These are phyloP conservation scores for Aspidoscelis tigris DNA, from an alignment of 2,113 vertebrate species.

Conservation along the genomic window DNA sequence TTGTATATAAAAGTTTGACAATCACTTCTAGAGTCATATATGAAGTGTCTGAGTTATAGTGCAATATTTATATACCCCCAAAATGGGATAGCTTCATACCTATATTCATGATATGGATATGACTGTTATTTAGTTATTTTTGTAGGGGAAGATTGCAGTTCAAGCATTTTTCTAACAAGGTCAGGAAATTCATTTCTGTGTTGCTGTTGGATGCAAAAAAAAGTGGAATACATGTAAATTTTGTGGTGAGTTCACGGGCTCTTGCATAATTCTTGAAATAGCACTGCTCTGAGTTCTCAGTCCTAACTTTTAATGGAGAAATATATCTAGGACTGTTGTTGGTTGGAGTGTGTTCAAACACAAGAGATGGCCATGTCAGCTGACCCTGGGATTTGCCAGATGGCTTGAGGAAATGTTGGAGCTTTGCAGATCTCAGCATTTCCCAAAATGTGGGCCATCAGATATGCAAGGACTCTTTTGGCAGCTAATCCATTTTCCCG, in stretches of 20 bases:
- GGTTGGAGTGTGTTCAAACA: background rate
- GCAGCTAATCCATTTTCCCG: too few species aligned
- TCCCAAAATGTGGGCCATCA: too few species aligned
- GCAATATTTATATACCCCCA: background rate
- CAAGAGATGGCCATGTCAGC: background rate
- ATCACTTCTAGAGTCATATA: background rate
- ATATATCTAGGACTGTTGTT: slow-evolving; percentile 46
- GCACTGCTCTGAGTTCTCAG: slow-evolving; percentile 53
- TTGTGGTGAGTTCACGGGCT: slow-evolving; percentile 38
- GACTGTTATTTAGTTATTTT: background rate
- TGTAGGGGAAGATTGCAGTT: background rate
- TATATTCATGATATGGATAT: background rate
- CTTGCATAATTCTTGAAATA: slow-evolving; percentile 40
- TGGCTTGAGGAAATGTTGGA: too few species aligned
- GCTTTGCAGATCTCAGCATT: too few species aligned
- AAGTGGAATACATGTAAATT: background rate
- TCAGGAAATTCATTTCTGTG: slow-evolving; percentile 3
- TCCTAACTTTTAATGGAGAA: slow-evolving; percentile 66
- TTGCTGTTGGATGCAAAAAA: slow-evolving; percentile 25
- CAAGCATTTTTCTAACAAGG: slow-evolving; percentile 15
- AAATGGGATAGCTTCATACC: background rate
- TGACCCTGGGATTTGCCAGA: background rate
- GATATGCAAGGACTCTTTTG: too few species aligned
- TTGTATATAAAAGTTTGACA: background rate
- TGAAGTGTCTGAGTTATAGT: background rate